Base-by-base conservation (phyloP, 1,140 invertebrate species). In the Teleogryllus occipitalis region DNA sequence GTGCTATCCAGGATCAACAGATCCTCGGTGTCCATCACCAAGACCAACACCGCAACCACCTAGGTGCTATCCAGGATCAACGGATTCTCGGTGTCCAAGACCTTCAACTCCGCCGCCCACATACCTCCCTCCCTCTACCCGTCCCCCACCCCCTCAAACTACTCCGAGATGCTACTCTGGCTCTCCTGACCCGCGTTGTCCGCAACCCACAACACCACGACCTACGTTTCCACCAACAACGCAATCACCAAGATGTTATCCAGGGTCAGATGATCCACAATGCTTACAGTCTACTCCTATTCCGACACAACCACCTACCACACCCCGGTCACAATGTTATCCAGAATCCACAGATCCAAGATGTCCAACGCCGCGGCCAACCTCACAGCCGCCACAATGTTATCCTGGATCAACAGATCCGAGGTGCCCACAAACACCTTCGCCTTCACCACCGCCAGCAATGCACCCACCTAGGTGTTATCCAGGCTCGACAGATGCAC, bases 251-350 rank as follows among this genome's bases (percentile, higher is more conserved):
- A 83, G 80, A 2, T 88, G 88, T 80, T 86, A 83, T 79, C 87
- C 87, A 8, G 88, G 88, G 22, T 87, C 86, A 12, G 84, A 79
- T 0, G 88, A 89, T 83, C 84, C 87, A 46, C 27, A 5, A 5
- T 88, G 27, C 27, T 82, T 87, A 21, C 88, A 88, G 83, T 86
- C 87, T 18, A 1, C 14, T 74, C 79, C 74, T 0, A 83, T 83
- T 81, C 84, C 8, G 22, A 22, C 3, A 81, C 80, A 79, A 80
- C 81, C 81, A 84, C 82, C 27, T 39, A 39, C 5, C 27, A 39
- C 5, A 39, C 27, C 5, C 27, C 1, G 27, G 1, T 5, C 27
- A 39, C 1, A 82, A 76, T 84, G 8, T 82, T 80, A 75, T 82
- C 82, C 54, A 83, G 80, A 8, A 85, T 81, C 81, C 85, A 84